Conservation (phyloP, 2,797 vertebrate species). For the Amblyopsis hoosieri region DNA sequence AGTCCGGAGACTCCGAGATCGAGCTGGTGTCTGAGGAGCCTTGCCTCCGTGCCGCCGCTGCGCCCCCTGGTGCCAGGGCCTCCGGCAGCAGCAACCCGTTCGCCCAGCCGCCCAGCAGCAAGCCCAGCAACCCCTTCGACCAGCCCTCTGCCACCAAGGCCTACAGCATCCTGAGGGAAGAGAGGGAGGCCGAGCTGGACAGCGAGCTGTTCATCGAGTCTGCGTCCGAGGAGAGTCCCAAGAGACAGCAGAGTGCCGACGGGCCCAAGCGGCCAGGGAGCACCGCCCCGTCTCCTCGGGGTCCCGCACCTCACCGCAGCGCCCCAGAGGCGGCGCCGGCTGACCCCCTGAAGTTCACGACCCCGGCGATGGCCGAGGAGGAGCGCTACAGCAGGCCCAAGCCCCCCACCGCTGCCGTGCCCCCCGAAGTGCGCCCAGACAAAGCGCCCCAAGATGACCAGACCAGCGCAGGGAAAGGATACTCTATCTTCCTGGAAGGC, state of each 20-base stretch:
- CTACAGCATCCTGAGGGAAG: constrained; percentile 96
- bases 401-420: constrained; percentile 72
- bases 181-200: constrained; percentile 96
- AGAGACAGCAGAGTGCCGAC: constrained; percentile 89
- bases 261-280: constrained; percentile 80
- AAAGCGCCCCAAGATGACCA: constrained; percentile 66
- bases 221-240: constrained; percentile 95
- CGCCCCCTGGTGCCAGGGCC: constrained; percentile 52
- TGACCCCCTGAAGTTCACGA: constrained; percentile 60
- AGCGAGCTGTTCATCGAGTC: constrained; percentile 98
- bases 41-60: constrained; percentile 71
- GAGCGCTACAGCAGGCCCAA: constrained; percentile 69
- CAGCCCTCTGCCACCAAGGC: constrained; percentile 79
- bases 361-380: constrained; percentile 63
- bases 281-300: constrained; percentile 64
- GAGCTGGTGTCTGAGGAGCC: constrained; percentile 95
- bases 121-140: constrained; percentile 68
- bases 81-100: constrained; percentile 65
- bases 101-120: constrained; percentile 55
- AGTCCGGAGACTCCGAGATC: constrained; percentile 96
- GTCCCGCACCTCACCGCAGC: constrained; percentile 63
- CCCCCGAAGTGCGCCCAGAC: constrained; percentile 72
- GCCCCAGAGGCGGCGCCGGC: constrained; percentile 44
- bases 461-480: constrained; percentile 59
- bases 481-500: constrained; percentile 69